Evolutionary conservation across 2,797 vertebrate species (phyloP), one percentile per base, ranked within the genome.

Genomic region (Hydrocynus forskahlii): DNA sequence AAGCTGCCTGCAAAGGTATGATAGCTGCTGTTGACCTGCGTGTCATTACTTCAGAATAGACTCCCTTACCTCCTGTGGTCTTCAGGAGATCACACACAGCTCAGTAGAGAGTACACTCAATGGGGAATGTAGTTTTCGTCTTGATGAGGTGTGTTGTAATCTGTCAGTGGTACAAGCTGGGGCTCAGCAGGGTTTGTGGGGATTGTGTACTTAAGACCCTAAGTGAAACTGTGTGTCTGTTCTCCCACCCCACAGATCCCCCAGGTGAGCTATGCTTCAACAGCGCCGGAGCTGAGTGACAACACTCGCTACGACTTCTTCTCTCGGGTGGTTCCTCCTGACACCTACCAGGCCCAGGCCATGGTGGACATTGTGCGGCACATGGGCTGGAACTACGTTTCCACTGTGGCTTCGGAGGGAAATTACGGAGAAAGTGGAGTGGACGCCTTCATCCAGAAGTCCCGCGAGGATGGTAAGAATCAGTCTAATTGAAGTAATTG

Each of bases 381-480:
- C 60, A 94, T 97, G 91, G 94, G 92, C 81, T 97, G 96, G 96
- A 97, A 96, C 86, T 97, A 96, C 0, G 96, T 97, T 83, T 96
- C 96, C 86, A 97, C 96, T 1, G 89, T 97, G 87, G 96, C 96
- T 74, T 97, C 96, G 0, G 96, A 97, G 89, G 96, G 96, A 86
- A 97, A 95, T 92, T 97, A 97, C 0, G 96, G 96, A 0, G 96
- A 97, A 85, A 97, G 96, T 0, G 97, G 97, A 0, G 96, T 98
- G 60, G 97, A 99, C 13, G 97, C 97, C 69, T 99, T 99, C 90
- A 96, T 97, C 88, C 97, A 99, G 92, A 98, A 96, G 90, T 97
- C 96, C 79, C 94, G 97, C 17, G 97, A 99, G 92, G 95, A 97
- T 0, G 97, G 97, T 98, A 93, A 96, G 97, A 75, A n/a, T 21